phyloP scores from a whole-genome alignment of 2,113 vertebrate species.

The Eidolon helvum region DNA sequence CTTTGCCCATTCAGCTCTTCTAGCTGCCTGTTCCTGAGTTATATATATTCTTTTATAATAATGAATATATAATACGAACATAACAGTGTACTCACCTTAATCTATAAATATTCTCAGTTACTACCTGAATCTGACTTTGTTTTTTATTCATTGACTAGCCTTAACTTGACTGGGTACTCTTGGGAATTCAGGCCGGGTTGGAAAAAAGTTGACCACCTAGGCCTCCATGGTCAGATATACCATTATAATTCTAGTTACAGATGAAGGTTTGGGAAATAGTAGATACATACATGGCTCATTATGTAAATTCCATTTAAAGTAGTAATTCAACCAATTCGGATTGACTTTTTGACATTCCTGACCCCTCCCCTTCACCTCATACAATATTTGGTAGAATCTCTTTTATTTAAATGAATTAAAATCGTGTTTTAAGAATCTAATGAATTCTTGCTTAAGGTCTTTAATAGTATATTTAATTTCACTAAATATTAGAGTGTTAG shows the following conservation, averaged over 20 bases:
- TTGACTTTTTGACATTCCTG: background rate
- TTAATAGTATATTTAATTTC: background rate
- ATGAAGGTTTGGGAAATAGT: background rate
- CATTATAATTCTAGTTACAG: background rate
- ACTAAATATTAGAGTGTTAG: background rate
- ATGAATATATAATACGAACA: background rate
- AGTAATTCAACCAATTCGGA: background rate
- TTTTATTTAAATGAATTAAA: constrained; percentile 24
- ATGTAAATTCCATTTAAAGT: background rate
- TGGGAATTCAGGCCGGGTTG: background rate
- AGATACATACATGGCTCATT: background rate
- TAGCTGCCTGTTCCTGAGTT: background rate
- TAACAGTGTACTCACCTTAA: background rate
- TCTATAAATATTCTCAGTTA: background rate
- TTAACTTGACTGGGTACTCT: background rate
- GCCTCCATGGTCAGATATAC: background rate
- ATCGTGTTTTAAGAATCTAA: background rate
- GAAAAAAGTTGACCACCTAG: background rate
- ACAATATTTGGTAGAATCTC: background rate
- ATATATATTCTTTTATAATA: background rate
- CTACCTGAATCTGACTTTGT: background rate
- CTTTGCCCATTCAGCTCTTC: background rate
- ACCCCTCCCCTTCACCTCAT: background rate
- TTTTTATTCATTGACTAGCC: background rate
- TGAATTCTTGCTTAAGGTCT: background rate